Percentiles rank a stretch among this genome's conserved stretches.
Evolutionary conservation across 2,113 vertebrate genomes (phyloP).

Genomic region (Dicrurus megarhynchus): DNA sequence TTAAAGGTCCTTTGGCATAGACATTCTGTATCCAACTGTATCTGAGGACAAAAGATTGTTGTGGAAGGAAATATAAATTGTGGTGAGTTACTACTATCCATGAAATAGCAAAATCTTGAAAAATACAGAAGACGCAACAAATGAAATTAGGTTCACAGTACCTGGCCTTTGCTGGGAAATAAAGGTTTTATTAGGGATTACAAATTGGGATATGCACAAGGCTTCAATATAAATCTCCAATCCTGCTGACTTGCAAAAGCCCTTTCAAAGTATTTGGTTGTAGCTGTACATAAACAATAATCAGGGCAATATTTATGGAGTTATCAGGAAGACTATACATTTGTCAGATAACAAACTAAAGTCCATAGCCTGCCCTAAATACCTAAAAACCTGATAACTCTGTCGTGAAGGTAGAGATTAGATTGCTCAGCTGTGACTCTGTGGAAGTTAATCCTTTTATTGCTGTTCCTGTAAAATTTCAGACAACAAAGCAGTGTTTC

Average conservation of each 20-base stretch:
- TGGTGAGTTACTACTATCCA: neutral
- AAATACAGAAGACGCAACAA: neutral
- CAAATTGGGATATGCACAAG: neutral
- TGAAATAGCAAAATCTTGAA: neutral
- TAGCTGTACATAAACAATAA: neutral
- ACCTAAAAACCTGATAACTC: neutral
- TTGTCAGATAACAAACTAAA: neutral
- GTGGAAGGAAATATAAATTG: neutral
- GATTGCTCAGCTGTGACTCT: neutral
- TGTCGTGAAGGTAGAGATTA: neutral
- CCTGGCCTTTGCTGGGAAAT: neutral
- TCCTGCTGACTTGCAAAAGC: neutral
- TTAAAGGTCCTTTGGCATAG: neutral
- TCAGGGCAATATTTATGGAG: neutral
- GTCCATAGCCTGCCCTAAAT: neutral
- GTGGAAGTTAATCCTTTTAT: slow-evolving; percentile 27
- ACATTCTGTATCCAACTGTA: neutral
- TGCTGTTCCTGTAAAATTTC: neutral
- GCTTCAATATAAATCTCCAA: neutral
- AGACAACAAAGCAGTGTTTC: neutral
- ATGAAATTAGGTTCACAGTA: neutral
- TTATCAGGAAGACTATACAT: neutral
- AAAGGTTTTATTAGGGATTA: slow-evolving; percentile 11
- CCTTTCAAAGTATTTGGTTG: neutral
- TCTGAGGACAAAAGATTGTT: neutral